Evolutionary conservation across 1,140 invertebrate species (phyloP), one percentile per base, ranked within the genome.

Genomic region (Latrodectus geometricus): DNA sequence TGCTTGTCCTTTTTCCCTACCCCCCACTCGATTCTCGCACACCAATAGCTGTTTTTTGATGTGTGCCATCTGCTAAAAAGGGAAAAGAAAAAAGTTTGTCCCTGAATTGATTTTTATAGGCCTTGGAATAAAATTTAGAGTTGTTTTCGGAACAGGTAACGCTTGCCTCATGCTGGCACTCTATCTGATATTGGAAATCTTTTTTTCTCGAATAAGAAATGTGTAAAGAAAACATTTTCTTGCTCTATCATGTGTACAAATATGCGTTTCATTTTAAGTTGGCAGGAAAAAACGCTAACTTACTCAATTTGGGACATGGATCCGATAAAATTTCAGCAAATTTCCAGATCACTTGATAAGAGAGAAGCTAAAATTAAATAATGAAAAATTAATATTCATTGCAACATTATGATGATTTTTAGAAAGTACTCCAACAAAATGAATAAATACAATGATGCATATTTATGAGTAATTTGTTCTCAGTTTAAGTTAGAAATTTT

Each of bases 81-180:
- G 23, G 35, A 65, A 81, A 61, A 50, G 70, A 14, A 65, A 65
- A 82, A 73, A 50, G 23, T 23, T 61, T 61, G 54, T 52, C 23
- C 69, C 78, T 73, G 80, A 82, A 82, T 82, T 82, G 80, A 82
- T 82, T 82, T 69, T 82, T 73, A 73, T 73, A 68, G 70, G 69
- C 69, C 73, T 56, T 50, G 80, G 80, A 48, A 72, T 82, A 82
- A 82, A 82, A 82, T 82, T 82, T 82, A 82, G 69, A 82, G 80
- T 73, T 82, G 80, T 54, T 82, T 82, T 35, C 8, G 8, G 70
- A 20, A 61, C 80, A 74, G 70, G 80, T 74, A 74, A 82, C 69
- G 69, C 17, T 61, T 61, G 8, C 54, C 17, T 61, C 11, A 1
- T 61, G 54, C 11, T 17, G 8, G 17, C 0, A 61, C 17, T 61